Percentiles rank a stretch among this genome's conserved stretches.
phyloP scores from a whole-genome alignment of 2,888 invertebrate species.

The Limnephilus auricula region DNA sequence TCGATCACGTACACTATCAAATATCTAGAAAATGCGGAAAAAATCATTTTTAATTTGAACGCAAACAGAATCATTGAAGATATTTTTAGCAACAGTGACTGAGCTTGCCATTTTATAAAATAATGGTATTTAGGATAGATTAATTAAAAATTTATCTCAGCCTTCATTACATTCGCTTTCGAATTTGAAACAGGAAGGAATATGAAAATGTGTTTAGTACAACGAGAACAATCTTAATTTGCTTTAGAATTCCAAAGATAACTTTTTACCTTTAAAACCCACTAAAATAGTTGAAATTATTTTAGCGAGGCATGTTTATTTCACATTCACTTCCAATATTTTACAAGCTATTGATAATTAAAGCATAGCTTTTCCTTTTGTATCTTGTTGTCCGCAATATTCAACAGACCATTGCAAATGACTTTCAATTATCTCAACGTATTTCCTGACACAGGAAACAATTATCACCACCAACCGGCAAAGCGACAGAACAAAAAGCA shows the following conservation, averaged over 20 bases:
- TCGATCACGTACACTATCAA: neutral
- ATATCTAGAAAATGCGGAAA: neutral
- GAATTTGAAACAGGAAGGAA: neutral
- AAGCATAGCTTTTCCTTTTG: conserved; percentile 20
- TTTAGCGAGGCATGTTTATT: neutral
- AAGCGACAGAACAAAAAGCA: conserved; percentile 47
- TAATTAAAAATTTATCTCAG: neutral
- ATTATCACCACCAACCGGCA: conserved; percentile 52
- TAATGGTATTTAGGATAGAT: neutral
- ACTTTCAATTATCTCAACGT: conserved; percentile 54
- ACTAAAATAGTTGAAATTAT: neutral
- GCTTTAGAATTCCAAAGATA: neutral
- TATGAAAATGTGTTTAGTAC: neutral
- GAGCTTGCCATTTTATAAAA: neutral
- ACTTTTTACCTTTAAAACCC: neutral
- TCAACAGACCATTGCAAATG: conserved; percentile 46
- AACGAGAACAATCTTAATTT: neutral
- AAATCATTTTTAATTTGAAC: neutral
- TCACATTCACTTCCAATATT: conserved; percentile 7
- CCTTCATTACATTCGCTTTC: too few species aligned
- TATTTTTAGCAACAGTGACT: neutral
- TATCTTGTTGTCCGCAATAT: conserved; percentile 47
- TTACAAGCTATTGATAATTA: conserved; percentile 30
- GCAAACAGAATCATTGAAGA: neutral
- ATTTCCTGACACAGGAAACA: conserved; percentile 52